Percentiles rank a stretch among this genome's conserved stretches.
phyloP scores from a whole-genome alignment of 1,140 invertebrate genomes.

The Phenacoccus solenopsis region DNA sequence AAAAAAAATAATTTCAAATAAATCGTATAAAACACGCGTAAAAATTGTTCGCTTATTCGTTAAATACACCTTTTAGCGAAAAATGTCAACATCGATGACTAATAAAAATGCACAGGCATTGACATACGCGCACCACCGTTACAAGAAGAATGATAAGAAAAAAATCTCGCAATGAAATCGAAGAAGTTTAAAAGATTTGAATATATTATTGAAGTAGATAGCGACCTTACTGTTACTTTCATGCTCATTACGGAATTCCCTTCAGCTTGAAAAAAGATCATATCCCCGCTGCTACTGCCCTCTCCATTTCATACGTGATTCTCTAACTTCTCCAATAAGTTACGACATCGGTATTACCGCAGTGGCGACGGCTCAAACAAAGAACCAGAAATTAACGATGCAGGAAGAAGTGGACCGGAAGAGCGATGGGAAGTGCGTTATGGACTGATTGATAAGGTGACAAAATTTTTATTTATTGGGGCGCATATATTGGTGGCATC shows the following conservation, averaged over 20 bases:
- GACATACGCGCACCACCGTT: neutral
- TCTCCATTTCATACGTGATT: neutral
- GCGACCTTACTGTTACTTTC: slow-evolving; percentile 16
- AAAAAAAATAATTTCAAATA: too few species aligned
- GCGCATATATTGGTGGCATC: too few species aligned
- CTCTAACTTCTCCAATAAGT: neutral
- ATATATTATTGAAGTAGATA: neutral
- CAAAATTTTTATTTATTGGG: neutral
- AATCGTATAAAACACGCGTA: too few species aligned
- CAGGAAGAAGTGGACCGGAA: slow-evolving; percentile 9
- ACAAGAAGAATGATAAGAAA: neutral
- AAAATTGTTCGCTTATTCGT: too few species aligned
- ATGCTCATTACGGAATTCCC: slow-evolving; percentile 12
- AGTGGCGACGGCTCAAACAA: neutral
- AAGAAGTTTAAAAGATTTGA: neutral
- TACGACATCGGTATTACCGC: neutral
- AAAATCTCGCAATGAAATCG: neutral
- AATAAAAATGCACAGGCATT: neutral
- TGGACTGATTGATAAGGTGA: neutral
- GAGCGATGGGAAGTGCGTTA: neutral
- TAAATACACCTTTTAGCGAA: too few species aligned
- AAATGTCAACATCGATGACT: too few species aligned
- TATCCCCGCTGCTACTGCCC: neutral
- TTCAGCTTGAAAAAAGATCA: neutral
- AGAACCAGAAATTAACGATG: slow-evolving; percentile 4